Conservation (phyloP, 1,140 invertebrate species). For the Varroa destructor region DNA sequence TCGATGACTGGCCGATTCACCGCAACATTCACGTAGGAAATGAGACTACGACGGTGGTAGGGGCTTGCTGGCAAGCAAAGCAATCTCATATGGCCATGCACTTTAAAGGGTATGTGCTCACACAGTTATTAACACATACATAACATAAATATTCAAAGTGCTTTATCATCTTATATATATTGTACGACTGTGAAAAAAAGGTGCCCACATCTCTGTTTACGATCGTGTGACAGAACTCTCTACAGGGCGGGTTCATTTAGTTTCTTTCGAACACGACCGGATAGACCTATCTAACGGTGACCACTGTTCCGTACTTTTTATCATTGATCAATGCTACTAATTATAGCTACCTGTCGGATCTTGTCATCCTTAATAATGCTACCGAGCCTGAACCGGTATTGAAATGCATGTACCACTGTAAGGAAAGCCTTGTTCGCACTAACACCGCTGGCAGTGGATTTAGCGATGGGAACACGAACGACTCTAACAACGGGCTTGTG, state of each 20-base stretch:
- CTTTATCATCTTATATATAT: neutral
- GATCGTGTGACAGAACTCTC: too few relatives aligned
- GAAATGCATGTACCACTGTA: constrained; percentile 66
- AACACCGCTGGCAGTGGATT: constrained; percentile 43
- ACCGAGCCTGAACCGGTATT: constrained; percentile 51
- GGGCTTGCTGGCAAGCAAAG: constrained; percentile 90
- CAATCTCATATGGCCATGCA: constrained; percentile 33
- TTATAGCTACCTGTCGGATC: constrained; percentile 64
- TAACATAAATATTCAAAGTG: neutral
- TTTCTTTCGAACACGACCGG: too few relatives aligned
- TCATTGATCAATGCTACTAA: constrained; percentile 30
- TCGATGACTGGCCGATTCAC: constrained; percentile 99
- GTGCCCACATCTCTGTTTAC: too few relatives aligned
- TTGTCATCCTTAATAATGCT: constrained; percentile 62
- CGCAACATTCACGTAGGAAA: constrained; percentile 62
- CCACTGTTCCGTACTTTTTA: neutral
- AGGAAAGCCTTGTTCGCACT: constrained; percentile 49
- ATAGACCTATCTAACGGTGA: neutral
- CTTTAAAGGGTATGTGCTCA: constrained; percentile 27
- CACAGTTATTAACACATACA: constrained; percentile 28
- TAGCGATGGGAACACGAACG: constrained; percentile 42
- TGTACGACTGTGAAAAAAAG: too few relatives aligned
- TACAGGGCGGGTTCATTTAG: too few relatives aligned
- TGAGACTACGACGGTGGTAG: constrained; percentile 82
- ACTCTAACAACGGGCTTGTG: too few relatives aligned